These are phyloP conservation scores for Zosterops hypoxanthus DNA, from an alignment of 2,113 vertebrate genomes.

Conservation along the genomic window DNA sequence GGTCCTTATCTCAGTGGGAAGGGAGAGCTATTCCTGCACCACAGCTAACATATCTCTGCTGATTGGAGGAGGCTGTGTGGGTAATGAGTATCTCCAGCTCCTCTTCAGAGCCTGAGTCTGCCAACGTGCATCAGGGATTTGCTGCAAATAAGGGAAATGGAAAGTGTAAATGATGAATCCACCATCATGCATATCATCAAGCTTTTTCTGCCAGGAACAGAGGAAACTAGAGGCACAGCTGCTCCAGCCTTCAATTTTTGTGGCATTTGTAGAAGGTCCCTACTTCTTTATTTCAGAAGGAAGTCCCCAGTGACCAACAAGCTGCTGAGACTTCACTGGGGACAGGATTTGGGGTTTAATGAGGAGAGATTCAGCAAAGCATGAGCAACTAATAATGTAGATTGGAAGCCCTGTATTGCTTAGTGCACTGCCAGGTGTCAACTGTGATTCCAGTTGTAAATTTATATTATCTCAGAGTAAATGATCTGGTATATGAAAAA, in stretches of 20 bases:
- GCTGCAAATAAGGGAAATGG: not conserved
- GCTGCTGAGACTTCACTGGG: not conserved
- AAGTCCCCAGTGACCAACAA: constrained; percentile 1
- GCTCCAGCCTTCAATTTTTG: not conserved
- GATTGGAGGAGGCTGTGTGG: not conserved
- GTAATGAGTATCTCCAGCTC: not conserved
- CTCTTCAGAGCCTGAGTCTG: not conserved
- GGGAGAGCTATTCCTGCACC: not conserved
- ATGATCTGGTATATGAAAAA: constrained; percentile 26
- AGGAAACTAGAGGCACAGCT: not conserved
- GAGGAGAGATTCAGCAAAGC: constrained; percentile 42
- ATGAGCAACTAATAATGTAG: constrained; percentile 37
- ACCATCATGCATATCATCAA: not conserved
- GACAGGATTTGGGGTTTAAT: constrained; percentile 17
- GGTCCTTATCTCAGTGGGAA: constrained; percentile 1
- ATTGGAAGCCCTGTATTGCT: not conserved
- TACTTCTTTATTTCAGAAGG: not conserved
- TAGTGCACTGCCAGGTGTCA: constrained; percentile 45
- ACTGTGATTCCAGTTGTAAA: constrained; percentile 21
- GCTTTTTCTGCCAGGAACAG: not conserved
- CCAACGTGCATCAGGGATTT: not conserved
- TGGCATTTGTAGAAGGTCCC: not conserved
- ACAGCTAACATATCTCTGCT: not conserved
- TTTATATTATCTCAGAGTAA: constrained; percentile 46
- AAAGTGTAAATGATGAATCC: not conserved